phyloP scores from a whole-genome alignment of 2,113 vertebrate species.

The Chionis minor region DNA sequence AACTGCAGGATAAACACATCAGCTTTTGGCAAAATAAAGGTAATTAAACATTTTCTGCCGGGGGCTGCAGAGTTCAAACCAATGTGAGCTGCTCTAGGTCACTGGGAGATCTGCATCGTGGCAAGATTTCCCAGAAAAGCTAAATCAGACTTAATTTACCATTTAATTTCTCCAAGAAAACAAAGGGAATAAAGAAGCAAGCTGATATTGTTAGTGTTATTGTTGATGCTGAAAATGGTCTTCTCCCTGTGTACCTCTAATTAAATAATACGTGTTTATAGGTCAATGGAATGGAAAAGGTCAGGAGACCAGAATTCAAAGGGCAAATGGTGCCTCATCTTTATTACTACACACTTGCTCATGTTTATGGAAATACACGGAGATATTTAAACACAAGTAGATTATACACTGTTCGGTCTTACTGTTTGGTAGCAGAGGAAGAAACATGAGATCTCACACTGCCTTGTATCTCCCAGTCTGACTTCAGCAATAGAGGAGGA shows the following conservation, averaged over 20 bases:
- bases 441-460: not conserved
- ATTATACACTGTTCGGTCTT: not conserved
- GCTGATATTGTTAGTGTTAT: not conserved
- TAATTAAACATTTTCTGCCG: conserved; percentile 1
- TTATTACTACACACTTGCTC: not conserved
- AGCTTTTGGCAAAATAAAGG: conserved; percentile 33
- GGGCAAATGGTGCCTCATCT: not conserved
- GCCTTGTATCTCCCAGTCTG: not conserved
- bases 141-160: not conserved
- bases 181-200: not conserved
- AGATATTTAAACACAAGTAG: not conserved
- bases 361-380: not conserved
- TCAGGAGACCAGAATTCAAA: not conserved
- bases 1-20: not conserved
- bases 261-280: not conserved
- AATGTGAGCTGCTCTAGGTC: not conserved
- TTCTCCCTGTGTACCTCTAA: not conserved
- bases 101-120: accelerated
- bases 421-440: not conserved
- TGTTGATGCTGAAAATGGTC: not conserved
- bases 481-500: not conserved
- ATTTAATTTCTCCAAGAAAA: not conserved
- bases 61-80: not conserved
- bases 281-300: not conserved
- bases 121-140: not conserved